Conservation (phyloP, 2,113 vertebrate genomes). For the Otocyon megalotis region DNA sequence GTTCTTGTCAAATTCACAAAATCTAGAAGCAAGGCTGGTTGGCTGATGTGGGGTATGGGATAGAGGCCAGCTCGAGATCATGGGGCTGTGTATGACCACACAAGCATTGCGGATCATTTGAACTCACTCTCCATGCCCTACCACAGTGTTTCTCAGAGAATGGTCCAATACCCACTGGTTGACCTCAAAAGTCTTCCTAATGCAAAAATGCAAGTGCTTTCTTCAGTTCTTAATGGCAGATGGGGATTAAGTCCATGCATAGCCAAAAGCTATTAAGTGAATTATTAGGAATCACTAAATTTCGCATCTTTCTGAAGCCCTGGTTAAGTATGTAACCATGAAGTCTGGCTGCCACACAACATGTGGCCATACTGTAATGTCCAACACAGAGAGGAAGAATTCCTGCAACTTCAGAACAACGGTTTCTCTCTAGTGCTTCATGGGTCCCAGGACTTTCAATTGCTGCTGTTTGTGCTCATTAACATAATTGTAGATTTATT, state of each 20-base stretch:
- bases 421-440: conserved; percentile 32
- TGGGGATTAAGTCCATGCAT: background rate
- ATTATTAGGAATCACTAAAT: conserved; percentile 28
- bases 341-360: background rate
- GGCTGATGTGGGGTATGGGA: background rate
- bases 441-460: background rate
- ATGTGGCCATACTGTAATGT: background rate
- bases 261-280: conserved; percentile 34
- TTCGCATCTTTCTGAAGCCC: conserved; percentile 31
- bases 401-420: background rate
- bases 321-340: background rate
- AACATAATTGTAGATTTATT: conserved; percentile 39
- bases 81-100: background rate
- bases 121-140: background rate
- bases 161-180: background rate
- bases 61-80: background rate
- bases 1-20: conserved; percentile 56
- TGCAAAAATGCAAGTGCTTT: conserved; percentile 45
- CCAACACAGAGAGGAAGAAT: background rate
- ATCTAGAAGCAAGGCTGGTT: conserved; percentile 28
- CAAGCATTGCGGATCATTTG: background rate
- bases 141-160: background rate
- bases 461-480: conserved; percentile 34
- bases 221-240: background rate
- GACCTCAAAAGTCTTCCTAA: conserved; percentile 11